Conservation (phyloP, 2,888 invertebrate genomes). For the Acanthopleura granulata region DNA sequence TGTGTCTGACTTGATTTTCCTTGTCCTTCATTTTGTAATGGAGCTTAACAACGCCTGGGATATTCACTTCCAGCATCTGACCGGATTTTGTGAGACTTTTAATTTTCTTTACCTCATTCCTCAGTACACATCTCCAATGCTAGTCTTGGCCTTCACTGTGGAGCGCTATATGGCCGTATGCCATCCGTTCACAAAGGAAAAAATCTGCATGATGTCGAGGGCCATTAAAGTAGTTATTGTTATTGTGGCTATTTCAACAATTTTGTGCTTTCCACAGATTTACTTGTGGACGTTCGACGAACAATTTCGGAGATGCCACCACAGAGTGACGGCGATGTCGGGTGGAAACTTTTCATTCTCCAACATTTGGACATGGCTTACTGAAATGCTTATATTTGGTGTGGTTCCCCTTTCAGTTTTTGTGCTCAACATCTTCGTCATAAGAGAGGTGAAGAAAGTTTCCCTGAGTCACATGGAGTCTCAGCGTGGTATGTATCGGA, state of each 20-base stretch:
- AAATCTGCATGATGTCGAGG: conserved; percentile 55
- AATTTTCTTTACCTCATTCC: conserved; percentile 57
- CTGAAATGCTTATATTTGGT: conserved; percentile 52
- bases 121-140: conserved; percentile 63
- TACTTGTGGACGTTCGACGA: conserved; percentile 59
- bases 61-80: conserved; percentile 41
- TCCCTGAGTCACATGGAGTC: conserved; percentile 13
- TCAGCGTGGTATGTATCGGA: conserved; percentile 21
- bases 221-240: conserved; percentile 56
- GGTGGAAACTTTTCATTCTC: conserved; percentile 37
- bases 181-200: conserved; percentile 57
- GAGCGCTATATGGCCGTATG: conserved; percentile 63
- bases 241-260: conserved; percentile 42
- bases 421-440: conserved; percentile 51
- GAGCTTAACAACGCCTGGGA: conserved; percentile 65
- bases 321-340: conserved; percentile 30
- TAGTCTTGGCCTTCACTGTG: conserved; percentile 64
- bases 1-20: conserved; percentile 56
- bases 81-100: conserved; percentile 59
- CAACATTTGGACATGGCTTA: conserved; percentile 47
- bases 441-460: conserved; percentile 30
- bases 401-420: conserved; percentile 49
- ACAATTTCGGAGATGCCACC: conserved; percentile 34
- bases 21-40: conserved; percentile 56
- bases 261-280: conserved; percentile 55